A percentile compares a stretch with the other conserved stretches of the same genome.
Evolutionary conservation across 2,113 vertebrate species (phyloP).

Genomic region (Hydrolagus affinis): DNA sequence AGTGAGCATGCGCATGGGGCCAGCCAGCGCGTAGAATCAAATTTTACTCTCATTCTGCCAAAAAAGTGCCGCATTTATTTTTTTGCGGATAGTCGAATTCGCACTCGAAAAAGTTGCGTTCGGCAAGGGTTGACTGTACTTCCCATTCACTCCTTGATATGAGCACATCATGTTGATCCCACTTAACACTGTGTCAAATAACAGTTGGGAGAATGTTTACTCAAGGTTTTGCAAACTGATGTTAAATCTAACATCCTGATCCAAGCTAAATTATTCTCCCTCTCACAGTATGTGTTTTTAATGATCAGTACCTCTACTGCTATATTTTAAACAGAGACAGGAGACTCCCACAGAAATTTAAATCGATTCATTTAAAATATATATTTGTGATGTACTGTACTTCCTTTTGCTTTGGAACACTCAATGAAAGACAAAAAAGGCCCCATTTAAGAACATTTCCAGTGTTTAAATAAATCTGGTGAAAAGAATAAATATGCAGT

Average conservation of each 20-base stretch:
- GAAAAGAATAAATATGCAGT: not conserved
- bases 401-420: not conserved
- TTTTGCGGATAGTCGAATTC: too few species aligned
- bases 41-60: too few species aligned
- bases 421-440: constrained; percentile 5
- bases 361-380: not conserved
- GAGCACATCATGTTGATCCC: not conserved
- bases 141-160: not conserved
- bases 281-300: not conserved
- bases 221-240: not conserved
- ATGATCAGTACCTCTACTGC: not conserved
- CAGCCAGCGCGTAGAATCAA: too few species aligned
- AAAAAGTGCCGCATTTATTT: too few species aligned
- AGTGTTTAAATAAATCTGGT: not conserved
- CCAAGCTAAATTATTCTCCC: not conserved
- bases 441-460: not conserved
- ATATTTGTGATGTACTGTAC: not conserved
- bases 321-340: not conserved
- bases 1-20: too few species aligned
- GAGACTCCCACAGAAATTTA: not conserved
- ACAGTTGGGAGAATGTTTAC: not conserved
- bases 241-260: not conserved
- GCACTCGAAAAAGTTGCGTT: too few species aligned
- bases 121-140: too few species aligned
- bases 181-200: not conserved